Conservation (phyloP, 2,888 invertebrate species). For the Thymelicus sylvestris region DNA sequence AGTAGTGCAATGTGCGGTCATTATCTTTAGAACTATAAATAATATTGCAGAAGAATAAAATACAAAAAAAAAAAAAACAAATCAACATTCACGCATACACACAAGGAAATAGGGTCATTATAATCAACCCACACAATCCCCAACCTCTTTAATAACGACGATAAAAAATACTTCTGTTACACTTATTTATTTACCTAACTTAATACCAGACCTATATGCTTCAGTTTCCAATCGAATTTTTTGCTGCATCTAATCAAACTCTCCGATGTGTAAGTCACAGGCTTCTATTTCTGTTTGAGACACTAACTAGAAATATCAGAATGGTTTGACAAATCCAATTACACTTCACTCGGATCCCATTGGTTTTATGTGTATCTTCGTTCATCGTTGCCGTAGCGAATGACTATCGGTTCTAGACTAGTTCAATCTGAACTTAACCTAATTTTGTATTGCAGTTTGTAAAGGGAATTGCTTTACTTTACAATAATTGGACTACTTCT, state of each 20-base stretch:
- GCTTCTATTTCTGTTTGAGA: constrained; percentile 15
- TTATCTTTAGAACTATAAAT: too few species aligned
- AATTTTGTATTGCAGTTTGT: constrained; percentile 27
- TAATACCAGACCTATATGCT: neutral
- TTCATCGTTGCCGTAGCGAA: constrained; percentile 10
- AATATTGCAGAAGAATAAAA: too few species aligned
- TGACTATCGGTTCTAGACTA: constrained; percentile 19
- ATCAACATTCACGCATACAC: too few species aligned
- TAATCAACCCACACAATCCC: too few species aligned
- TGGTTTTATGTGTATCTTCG: constrained; percentile 15
- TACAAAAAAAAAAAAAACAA: too few species aligned
- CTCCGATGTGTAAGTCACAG: neutral
- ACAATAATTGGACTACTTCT: neutral
- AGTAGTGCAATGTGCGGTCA: too few species aligned
- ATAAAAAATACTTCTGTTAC: too few species aligned
- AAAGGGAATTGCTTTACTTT: constrained; percentile 19
- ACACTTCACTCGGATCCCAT: constrained; percentile 20
- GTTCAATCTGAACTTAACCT: constrained; percentile 33
- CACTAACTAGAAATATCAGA: constrained; percentile 12
- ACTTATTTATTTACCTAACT: too few species aligned
- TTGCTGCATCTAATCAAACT: neutral
- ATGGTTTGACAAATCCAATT: constrained; percentile 16
- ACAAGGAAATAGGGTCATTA: too few species aligned
- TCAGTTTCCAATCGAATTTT: neutral
- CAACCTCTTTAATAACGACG: too few species aligned